phyloP scores from a whole-genome alignment of 1,140 invertebrate genomes.

The Penaeus indicus region DNA sequence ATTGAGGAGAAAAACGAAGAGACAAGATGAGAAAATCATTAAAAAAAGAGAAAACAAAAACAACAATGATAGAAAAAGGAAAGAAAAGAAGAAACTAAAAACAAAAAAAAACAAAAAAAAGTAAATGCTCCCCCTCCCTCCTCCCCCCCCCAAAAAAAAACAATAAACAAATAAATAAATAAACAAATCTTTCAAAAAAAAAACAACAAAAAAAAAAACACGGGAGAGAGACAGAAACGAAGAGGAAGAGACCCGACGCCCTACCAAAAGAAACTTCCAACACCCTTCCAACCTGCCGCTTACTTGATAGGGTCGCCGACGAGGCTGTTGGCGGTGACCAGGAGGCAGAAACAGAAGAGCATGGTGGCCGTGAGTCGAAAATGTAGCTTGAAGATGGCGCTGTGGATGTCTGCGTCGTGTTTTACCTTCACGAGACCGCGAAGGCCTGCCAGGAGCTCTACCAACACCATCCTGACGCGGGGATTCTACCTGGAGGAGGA shows the following conservation, averaged over 20 bases:
- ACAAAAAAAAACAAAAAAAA: no score
- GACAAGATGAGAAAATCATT: no score
- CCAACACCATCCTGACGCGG: constrained; percentile 59
- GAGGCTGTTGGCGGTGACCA: constrained; percentile 65
- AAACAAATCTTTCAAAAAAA: no score
- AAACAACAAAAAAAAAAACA: no score
- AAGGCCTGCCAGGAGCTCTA: constrained; percentile 65
- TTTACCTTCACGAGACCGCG: constrained; percentile 67
- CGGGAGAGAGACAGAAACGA: no score
- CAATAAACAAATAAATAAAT: no score
- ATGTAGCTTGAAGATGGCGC: constrained; percentile 76
- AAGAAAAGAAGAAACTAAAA: no score
- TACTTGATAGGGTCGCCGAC: constrained; percentile 66
- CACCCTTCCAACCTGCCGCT: background rate
- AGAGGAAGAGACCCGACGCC: background rate
- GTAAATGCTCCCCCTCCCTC: no score
- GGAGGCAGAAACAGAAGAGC: constrained; percentile 70
- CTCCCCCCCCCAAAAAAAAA: no score
- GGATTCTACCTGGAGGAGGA: constrained; percentile 8
- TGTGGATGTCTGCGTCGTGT: constrained; percentile 71
- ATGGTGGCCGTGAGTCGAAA: constrained; percentile 75
- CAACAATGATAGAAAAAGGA: no score
- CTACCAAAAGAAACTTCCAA: background rate
- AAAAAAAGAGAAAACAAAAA: no score
- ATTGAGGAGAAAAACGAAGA: no score